Base-by-base conservation (phyloP, 2,888 invertebrate genomes). In the Oxycera nigricornis region DNA sequence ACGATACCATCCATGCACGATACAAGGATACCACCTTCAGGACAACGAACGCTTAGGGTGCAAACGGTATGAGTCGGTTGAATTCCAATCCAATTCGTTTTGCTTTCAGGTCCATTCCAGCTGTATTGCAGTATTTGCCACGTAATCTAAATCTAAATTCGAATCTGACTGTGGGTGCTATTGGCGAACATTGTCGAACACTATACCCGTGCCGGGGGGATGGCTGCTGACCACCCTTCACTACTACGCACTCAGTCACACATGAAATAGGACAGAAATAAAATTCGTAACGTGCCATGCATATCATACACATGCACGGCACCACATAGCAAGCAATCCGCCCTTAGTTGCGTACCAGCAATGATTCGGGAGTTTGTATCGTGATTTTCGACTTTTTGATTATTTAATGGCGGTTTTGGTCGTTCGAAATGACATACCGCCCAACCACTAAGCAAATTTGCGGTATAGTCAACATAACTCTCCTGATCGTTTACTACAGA, bases 391-490 rank as follows among this genome's bases (percentile, higher is more conserved):
- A 68, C 68, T 68, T 68, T 50, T 30, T 50, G 68, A 68, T 50
- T 68, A 68, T 68, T 68, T 68, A 68, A 50, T 52, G 26, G 68
- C 9, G 50, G 50, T 68, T 50, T 50, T 30, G 68, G 68, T 68
- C 30, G 31, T 50, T 41, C 17, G 41, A 67, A 67, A 67, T 67
- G 41, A 41, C 41, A 26, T 67, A 41, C 46, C 22, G 65, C 14
- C 26, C 24, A 67, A 67, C 59, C 59, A 59, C 59, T 59, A 59
- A 59, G 59, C 41, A 67, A 67, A 41, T 67, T 67, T 67, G 65
- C 41, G 65, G 65, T 67, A 28, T 59, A 59, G 59, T 59, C 28
- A 59, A 28, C 59, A 28, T 28, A 59, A 59, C 59, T 59, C 59
- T 26, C 28, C 17, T 46, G 46, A 46, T 46, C 46, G 17, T 17